A percentile compares a stretch with the other conserved stretches of the same genome.
Conservation (phyloP, 2,888 invertebrate species). For the Camponotus fellah region DNA sequence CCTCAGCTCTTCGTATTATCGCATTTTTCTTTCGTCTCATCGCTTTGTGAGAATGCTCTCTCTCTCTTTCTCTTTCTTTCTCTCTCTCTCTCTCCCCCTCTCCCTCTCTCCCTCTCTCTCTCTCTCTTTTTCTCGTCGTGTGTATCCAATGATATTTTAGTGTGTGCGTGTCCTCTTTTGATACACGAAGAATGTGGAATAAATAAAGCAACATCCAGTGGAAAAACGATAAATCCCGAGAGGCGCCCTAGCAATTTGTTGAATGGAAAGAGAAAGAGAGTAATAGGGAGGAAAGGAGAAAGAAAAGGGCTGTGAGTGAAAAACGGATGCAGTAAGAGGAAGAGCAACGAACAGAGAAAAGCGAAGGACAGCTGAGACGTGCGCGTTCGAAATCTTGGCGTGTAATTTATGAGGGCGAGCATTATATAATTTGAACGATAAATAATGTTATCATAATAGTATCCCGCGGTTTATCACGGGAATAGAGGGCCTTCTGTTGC, state of each 20-base stretch:
- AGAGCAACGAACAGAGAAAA: constrained; percentile 33
- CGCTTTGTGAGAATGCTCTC: constrained; percentile 3
- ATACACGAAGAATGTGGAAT: constrained; percentile 68
- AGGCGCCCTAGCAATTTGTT: constrained; percentile 69
- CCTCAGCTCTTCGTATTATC: constrained; percentile 12
- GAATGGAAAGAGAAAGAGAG: constrained; percentile 55
- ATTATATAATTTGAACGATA: constrained; percentile 58
- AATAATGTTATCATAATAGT: constrained; percentile 49
- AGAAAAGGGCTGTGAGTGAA: constrained; percentile 22
- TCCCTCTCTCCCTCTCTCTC: background rate
- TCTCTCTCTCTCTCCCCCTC: too few relatives aligned
- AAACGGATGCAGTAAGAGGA: constrained; percentile 32
- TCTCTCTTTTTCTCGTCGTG: background rate
- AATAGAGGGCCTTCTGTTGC: constrained; percentile 24
- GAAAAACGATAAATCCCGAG: constrained; percentile 70
- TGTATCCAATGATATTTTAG: constrained; percentile 28
- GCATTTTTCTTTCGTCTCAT: constrained; percentile 23
- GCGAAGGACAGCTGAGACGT: constrained; percentile 28
- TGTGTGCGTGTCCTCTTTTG: constrained; percentile 25
- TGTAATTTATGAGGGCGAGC: constrained; percentile 45
- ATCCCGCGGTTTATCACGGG: constrained; percentile 15
- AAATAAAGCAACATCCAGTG: constrained; percentile 70
- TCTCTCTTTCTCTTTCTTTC: too few relatives aligned
- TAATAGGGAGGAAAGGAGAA: constrained; percentile 24
- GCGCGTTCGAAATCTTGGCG: constrained; percentile 45